Base-by-base conservation (phyloP, 2,797 vertebrate genomes). In the Rousettus madagascariensis region DNA sequence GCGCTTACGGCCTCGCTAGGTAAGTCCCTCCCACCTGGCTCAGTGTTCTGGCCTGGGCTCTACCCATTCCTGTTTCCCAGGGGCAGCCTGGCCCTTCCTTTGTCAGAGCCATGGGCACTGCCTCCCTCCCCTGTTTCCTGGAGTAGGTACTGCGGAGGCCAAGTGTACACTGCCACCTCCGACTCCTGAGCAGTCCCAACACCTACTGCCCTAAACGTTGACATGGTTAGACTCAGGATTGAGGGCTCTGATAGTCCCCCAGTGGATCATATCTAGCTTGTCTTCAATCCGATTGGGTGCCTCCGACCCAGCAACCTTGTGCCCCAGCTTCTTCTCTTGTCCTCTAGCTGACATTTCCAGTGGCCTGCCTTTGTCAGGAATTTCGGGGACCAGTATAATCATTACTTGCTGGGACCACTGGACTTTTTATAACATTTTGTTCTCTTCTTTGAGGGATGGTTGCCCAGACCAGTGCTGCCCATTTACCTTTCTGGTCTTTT, bases 1-100 rank as follows among this genome's bases (percentile, higher is more conserved):
- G 86, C 95, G n/a, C 95, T 97, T 63, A 77, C 6, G 20, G 93
- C 87, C 87, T 97, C 96, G 0, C 53, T 97, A 84, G 91, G 96
- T 97, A 95, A 97, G 93, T 33, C 55, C 51, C 2, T 89, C 61
- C 41, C 11, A 53, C n/a, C 26, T 28, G 38, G 12, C 78, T 38
- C 24, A 30, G 83, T 36, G 7, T 36, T 41, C 28, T 36, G 30
- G n/a, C 26, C 17, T n/a, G 65, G 24, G 2, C 55, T 71, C 26
- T 86, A 10, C 61, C 51, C 2, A 46, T 90, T 72, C 65, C 16
- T 20, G 2, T 53, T 49, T 65, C 74, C 59, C 36, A 63, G 46
- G 19, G 51, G 12, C 4, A 41, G 24, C 72, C 26, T 2, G 26
- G 28, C 30, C 22, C 53, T 91, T 71, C 43, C 28, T 55, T 12